Base-by-base conservation (phyloP, 2,113 vertebrate genomes). In the Chloroceryle aenea region DNA sequence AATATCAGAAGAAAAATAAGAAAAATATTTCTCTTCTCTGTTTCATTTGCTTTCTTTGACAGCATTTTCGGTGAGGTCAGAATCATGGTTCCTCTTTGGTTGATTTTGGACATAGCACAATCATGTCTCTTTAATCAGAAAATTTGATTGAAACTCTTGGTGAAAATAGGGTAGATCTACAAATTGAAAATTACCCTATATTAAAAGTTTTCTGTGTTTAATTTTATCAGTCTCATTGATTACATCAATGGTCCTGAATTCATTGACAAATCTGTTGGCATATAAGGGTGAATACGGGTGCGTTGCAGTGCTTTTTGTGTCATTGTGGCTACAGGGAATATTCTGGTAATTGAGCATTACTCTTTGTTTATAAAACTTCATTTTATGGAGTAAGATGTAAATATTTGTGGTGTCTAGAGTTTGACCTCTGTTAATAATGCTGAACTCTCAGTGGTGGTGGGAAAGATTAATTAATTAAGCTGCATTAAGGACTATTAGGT, bases 381-480 rank as follows among this genome's bases (percentile, higher is more conserved):
- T 81, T 86, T 87, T 74, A 38, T 34, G 52, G 30, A 81, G 11
- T 67, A 63, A 55, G 87, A 69, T 63, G 40, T 2, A 91, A 89
- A 48, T 83, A 87, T 92, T 87, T 82, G 59, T 3, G 10, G 64
- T 81, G n/a, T 68, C 61, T 92, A 43, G 48, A 63, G 25, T 73
- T 36, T 83, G 55, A 80, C 59, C 58, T 96, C 17, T 4, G 42
- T 78, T 93, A 89, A 59, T 83, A 74, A 82, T 34, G 29, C 43
- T 91, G 75, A 68, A 81, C 89, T 92, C 52, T 87, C 29, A 38
- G 18, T 50, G 29, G 8, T 75, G 27, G n/a, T 81, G 22, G 64
- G 27, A 82, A 80, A 43, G 45, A 64, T 85, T 63, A 85, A 90
- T 94, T 90, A 47, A 90, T 85, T 85, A 87, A 87, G 32, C 72